Conservation (phyloP, 37 sponge, comb jelly and placozoan species). For the Petrosia ficiformis region DNA sequence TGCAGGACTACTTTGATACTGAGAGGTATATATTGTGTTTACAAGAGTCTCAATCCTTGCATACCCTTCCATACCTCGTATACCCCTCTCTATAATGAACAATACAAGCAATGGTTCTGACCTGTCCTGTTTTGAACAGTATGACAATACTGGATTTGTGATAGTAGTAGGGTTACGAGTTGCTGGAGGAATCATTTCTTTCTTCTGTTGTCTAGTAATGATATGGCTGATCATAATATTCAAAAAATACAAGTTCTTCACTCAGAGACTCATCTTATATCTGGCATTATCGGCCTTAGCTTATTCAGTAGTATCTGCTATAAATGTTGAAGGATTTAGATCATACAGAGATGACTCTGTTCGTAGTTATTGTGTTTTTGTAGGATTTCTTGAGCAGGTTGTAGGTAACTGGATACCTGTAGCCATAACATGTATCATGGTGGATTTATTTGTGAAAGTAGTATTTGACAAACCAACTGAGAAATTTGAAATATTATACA, state of each 20-base stretch:
- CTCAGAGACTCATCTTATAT: slow-evolving; percentile 80
- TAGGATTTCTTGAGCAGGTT: slow-evolving; percentile 41
- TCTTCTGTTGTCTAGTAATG: slow-evolving; percentile 32
- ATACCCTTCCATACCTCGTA: too few relatives aligned
- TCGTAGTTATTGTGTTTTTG: slow-evolving; percentile 6
- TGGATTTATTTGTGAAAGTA: slow-evolving; percentile 33
- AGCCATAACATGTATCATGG: slow-evolving; percentile 24
- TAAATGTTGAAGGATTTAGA: slow-evolving; percentile 37
- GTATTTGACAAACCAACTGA: slow-evolving; percentile 23
- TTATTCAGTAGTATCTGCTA: slow-evolving; percentile 22
- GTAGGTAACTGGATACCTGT: slow-evolving; percentile 18
- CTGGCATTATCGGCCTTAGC: slow-evolving; percentile 52
- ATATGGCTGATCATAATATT: slow-evolving; percentile 55
- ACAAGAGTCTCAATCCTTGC: too few relatives aligned
- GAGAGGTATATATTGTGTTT: too few relatives aligned
- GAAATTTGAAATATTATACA: slow-evolving; percentile 33
- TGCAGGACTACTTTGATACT: too few relatives aligned
- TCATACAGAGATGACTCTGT: not conserved
- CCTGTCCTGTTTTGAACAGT: not conserved
- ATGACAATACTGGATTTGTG: not conserved
- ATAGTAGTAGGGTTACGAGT: slow-evolving; percentile 8
- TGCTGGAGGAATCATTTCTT: not conserved
- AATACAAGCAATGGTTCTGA: not conserved
- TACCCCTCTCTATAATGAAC: too few relatives aligned
- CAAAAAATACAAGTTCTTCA: slow-evolving; percentile 82